A percentile compares a stretch with the other conserved stretches of the same genome.
Conservation (phyloP, 2,797 vertebrate species). For the Mico argentatus region DNA sequence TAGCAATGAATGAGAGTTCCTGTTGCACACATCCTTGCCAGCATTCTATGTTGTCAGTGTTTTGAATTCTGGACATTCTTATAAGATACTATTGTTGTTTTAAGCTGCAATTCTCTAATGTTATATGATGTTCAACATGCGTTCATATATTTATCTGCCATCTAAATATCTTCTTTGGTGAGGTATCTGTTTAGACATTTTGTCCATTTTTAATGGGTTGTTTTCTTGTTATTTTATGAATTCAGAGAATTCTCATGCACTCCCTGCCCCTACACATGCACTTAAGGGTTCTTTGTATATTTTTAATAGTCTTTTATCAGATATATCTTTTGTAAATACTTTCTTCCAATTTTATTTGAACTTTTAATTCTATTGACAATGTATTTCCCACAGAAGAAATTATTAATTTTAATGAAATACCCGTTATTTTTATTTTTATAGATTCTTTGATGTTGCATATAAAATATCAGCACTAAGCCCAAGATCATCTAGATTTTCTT, state of each 20-base stretch:
- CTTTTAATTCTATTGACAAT: not conserved
- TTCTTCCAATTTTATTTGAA: not conserved
- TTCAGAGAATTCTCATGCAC: not conserved
- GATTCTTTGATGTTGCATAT: not conserved
- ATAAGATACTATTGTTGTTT: not conserved
- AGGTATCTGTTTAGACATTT: not conserved
- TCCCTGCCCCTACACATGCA: no score
- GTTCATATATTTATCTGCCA: not conserved
- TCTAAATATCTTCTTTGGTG: not conserved
- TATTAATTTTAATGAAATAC: not conserved
- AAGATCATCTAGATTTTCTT: not conserved
- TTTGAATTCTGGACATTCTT: not conserved
- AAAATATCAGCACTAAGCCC: not conserved
- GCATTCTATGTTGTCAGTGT: rapidly evolving
- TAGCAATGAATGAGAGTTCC: not conserved
- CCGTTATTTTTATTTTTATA: not conserved
- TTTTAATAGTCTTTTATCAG: not conserved
- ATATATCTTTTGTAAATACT: not conserved
- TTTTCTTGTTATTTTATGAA: not conserved
- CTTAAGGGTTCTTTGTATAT: not conserved
- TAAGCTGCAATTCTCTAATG: not conserved
- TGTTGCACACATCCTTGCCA: not conserved
- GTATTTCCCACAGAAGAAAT: not conserved
- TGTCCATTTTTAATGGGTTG: not conserved
- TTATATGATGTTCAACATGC: not conserved